A percentile compares a stretch with the other conserved stretches of the same genome.
These are phyloP conservation scores for Drosophila diplacantha DNA, from an alignment of 2,888 invertebrate genomes.

Conservation along the genomic window DNA sequence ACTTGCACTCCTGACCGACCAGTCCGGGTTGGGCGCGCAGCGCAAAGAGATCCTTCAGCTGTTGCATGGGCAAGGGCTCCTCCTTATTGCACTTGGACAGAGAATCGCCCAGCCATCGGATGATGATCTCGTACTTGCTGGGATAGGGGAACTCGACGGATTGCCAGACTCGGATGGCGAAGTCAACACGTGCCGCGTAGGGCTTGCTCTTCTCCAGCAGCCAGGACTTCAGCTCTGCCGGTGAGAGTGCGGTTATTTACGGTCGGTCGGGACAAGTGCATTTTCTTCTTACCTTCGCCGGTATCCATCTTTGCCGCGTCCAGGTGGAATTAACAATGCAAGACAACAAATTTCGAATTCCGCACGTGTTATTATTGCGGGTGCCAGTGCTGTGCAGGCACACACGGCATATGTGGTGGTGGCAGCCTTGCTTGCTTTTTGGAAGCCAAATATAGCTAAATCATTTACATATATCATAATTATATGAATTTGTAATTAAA, in stretches of 20 bases:
- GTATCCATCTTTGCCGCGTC: constrained; percentile 45
- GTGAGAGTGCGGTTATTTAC: background rate
- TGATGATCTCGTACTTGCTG: constrained; percentile 73
- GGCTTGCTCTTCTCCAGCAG: constrained; percentile 66
- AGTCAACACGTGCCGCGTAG: constrained; percentile 69
- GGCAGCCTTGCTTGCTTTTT: background rate
- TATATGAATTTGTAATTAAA: background rate
- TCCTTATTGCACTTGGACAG: constrained; percentile 11
- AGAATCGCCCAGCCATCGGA: constrained; percentile 66
- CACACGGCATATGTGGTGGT: background rate
- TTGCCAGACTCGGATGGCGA: constrained; percentile 76
- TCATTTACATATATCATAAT: background rate
- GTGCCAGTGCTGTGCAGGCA: constrained; percentile 4
- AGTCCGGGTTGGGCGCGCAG: constrained; percentile 72
- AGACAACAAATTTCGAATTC: constrained; percentile 39
- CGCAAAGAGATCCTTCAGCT: constrained; percentile 43
- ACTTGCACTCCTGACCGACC: constrained; percentile 58
- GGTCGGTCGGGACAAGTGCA: background rate
- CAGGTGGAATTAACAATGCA: constrained; percentile 10
- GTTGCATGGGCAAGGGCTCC: constrained; percentile 26
- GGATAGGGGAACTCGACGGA: constrained; percentile 72
- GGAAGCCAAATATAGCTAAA: background rate
- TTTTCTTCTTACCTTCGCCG: constrained; percentile 48
- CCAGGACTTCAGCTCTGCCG: constrained; percentile 73
- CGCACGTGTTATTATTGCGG: constrained; percentile 54